Base-by-base conservation (phyloP, 2,888 invertebrate species). In the Crossocerus cetratus region DNA sequence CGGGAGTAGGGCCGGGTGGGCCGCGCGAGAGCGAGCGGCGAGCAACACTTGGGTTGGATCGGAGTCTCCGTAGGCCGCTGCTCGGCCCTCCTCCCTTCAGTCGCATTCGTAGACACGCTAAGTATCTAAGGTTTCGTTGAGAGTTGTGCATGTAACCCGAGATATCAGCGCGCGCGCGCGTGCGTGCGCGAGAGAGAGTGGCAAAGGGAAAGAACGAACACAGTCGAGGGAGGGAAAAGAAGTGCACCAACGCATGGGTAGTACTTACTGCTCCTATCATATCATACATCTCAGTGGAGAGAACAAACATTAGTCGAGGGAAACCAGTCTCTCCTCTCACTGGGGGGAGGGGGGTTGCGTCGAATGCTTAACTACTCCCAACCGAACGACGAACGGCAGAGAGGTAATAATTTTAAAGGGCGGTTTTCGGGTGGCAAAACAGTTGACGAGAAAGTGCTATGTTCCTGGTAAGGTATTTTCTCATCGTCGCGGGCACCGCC, bases 261-360 rank as follows among this genome's bases (percentile, higher is more conserved):
- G 80, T 82, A 84, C 77, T 84, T 84, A 78, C 72, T 80, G 78
- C 80, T 84, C 82, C 74, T 82, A 77, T 82, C 83, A 83, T 86
- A 84, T 86, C 82, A 75, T 81, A 81, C 77, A 67, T 72, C 67
- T 75, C 32, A 32, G 32, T 32, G 8, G 11, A 32, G 32, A 83
- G 14, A 49, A 43, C 43, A 43, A 76, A 74, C 65, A 77, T 73
- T 32, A 32, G 23, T 32, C 23, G 2, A 32, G 23, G 8, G 4
- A 32, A 8, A 32, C 23, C 16, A 22, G 60, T 74, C 64, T 65
- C 68, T 78, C 77, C 69, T 80, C 78, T n/a, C 2, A 49, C 77
- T 82, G 77, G 77, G 77, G 81, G 75, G 73, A n/a, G 72, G 76
- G 76, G 81, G 75, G 69, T 70, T 59, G 74, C 78, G 13, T 43